These are phyloP conservation scores for Drosophila pseudoananassae DNA, from an alignment of 1,140 invertebrate genomes.

Conservation along the genomic window DNA sequence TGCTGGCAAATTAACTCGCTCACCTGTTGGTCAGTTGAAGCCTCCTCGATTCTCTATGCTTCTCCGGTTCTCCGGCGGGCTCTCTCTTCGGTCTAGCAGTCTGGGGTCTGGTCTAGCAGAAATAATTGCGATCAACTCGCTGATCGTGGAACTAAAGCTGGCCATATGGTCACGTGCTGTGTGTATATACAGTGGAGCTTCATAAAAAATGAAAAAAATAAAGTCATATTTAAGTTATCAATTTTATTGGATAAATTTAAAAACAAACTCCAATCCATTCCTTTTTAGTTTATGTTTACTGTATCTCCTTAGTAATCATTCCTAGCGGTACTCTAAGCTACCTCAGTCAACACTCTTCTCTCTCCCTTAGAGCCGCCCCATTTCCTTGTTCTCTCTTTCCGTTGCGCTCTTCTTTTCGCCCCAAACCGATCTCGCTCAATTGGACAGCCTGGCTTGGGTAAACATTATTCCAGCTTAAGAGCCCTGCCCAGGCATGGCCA, in stretches of 20 bases:
- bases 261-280: too few species aligned
- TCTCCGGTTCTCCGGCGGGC: constrained; percentile 3
- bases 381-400: constrained; percentile 4
- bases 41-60: constrained; percentile 7
- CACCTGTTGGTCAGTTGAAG: constrained; percentile 30
- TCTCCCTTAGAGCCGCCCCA: neutral
- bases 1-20: constrained; percentile 70
- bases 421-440: constrained; percentile 46
- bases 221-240: too few species aligned
- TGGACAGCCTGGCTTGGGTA: constrained; percentile 28
- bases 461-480: constrained; percentile 17
- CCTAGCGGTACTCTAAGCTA: constrained; percentile 65
- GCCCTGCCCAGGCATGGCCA: constrained; percentile 21
- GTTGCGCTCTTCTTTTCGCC: constrained; percentile 2
- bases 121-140: constrained; percentile 37
- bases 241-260: too few species aligned
- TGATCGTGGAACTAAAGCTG: constrained; percentile 20
- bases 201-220: neutral
- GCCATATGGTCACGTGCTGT: constrained; percentile 51
- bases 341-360: constrained; percentile 45
- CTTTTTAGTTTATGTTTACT: neutral
- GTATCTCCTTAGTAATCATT: constrained; percentile 26
- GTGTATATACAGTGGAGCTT: constrained; percentile 4
- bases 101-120: constrained; percentile 33
- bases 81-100: neutral